Base-by-base conservation (phyloP, 2,888 invertebrate species). In the Dorcus parallelipipedus region DNA sequence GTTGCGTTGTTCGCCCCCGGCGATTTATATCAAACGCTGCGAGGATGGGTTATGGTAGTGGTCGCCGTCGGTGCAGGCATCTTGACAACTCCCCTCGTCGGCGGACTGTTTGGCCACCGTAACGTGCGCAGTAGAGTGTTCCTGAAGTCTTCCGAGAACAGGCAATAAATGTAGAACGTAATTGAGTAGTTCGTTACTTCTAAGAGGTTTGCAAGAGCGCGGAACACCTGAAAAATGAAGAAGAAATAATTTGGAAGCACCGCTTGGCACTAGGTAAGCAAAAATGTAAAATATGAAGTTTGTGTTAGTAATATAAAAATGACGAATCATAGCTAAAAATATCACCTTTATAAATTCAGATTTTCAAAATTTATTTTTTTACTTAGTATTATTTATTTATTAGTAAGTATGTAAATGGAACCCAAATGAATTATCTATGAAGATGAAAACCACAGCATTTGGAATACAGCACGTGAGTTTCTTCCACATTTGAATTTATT, bases 111-210 rank as follows among this genome's bases (percentile, higher is more conserved):
- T 1, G 83, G 82, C 80, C 86, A 83, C 61, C 82, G 81, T 61
- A 88, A 75, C n/a, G 87, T 86, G 38, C 84, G 80, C 63, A 86
- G 76, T 62, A 88, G 76, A 0, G 89, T 90, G 69, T 84, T 86
- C 39, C 90, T 83, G 75, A 90, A 90, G 70, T 90, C 89, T 69
- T 89, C 87, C 64, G 89, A 89, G 76, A 90, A 89, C 59, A 89
- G 82, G 73, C 88, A 90, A 78, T 90, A 90, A 60, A 90, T 87
- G 75, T 90, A 88, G 79, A 90, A 90, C 40, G 90, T 90, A 62
- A 89, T 84, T 38, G 90, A 89, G 75, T 90, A 90, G 76, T 90
- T 90, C 65, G 86, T 84, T 49, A 90, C 81, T 79, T 90, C 90
- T 72, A 90, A 78, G 38, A 90, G 80, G 77, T 90, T 90, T 56